phyloP scores from a whole-genome alignment of 2,113 vertebrate species.

The Corynorhinus townsendii region DNA sequence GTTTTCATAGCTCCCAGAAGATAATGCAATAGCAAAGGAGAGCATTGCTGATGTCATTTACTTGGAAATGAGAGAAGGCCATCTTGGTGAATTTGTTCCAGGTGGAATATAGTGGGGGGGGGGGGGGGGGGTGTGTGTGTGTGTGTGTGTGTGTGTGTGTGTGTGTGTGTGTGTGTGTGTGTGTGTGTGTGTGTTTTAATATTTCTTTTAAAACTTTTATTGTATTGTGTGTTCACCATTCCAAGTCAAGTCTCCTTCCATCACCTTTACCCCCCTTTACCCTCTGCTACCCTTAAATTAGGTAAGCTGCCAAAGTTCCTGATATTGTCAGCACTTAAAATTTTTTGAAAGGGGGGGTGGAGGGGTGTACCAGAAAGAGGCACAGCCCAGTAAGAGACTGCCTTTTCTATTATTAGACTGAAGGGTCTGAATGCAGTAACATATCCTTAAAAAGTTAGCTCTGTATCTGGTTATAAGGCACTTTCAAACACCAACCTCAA shows the following conservation, averaged over 20 bases:
- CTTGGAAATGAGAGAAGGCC: not conserved
- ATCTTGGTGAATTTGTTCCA: not conserved
- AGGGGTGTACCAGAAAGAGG: not conserved
- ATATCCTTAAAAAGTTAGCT: not conserved
- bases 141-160: not conserved
- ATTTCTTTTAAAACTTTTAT: not conserved
- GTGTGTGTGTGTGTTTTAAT: not conserved
- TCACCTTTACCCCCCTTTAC: not conserved
- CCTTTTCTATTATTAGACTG: conserved; percentile 23
- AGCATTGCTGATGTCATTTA: not conserved
- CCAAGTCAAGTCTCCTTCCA: not conserved
- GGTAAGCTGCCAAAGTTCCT: not conserved
- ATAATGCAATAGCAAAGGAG: not conserved
- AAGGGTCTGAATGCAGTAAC: not conserved
- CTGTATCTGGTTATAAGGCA: not conserved
- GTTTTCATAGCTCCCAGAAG: not conserved
- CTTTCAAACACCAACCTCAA: not conserved
- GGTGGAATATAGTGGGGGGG: not conserved
- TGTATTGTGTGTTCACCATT: not conserved
- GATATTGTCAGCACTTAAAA: not conserved
- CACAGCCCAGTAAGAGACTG: not conserved
- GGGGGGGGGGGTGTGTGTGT: not conserved
- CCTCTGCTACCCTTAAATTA: not conserved
- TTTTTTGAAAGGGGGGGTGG: too few relatives aligned
- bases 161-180: not conserved